Base-by-base conservation (phyloP, 2,797 vertebrate species). In the Anabacerthia variegaticeps region DNA sequence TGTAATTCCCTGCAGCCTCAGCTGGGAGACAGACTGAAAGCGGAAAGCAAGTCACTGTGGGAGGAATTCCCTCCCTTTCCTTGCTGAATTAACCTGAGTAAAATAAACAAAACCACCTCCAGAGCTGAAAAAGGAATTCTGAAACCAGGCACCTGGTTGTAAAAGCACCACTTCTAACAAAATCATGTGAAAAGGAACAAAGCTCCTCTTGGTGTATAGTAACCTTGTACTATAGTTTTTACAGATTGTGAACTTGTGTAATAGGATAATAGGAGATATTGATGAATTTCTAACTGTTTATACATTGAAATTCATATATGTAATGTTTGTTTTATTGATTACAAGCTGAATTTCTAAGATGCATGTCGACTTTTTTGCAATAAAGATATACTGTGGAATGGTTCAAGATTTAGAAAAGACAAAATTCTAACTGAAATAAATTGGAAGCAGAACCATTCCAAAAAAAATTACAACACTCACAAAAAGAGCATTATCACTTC, bases 231-330 rank as follows among this genome's bases (percentile, higher is more conserved):
- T 95, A 98, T 98, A 98, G 98, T 98, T 98, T 98, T 98, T 98
- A 98, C 97, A 97, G 98, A 98, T 98, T 98, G 98, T 98, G 98
- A 98, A 97, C 97, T 98, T 98, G 98, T 99, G 98, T 99, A 98
- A 98, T 99, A 99, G 98, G 97, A 98, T 90, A 93, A 98, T 98
- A 98, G 98, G 97, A 98, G 98, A 98, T 98, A 98, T 94, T 98
- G 98, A 99, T 98, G 98, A 97, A 99, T 99, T 99, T 99, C 98
- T 99, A 99, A 99, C 98, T 99, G 99, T 99, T 99, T 99, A 99
- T 99, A 99, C 99, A 98, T 99, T 99, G 98, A 98, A 99, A 99
- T 99, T 98, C 98, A 98, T 99, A 98, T 98, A 98, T 99, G 99
- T 99, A 99, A 98, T 99, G 99, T 99, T 99, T 99, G 98, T 98